Evolutionary conservation across 2,113 vertebrate genomes (phyloP).

Genomic region (Protobothrops flavoviridis): DNA sequence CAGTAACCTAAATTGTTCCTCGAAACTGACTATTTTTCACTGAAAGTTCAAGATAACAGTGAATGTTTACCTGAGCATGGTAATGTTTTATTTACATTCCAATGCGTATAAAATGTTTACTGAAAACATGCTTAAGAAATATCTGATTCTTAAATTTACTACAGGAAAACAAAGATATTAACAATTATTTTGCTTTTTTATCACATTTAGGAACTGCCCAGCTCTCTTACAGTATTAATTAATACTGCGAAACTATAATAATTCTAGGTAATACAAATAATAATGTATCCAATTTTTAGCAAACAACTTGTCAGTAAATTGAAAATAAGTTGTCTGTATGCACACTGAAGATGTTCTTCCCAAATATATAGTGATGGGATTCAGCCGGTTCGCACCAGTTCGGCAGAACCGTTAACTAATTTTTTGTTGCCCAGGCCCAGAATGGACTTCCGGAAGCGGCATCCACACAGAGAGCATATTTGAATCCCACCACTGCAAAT

Average conservation of each 20-base stretch:
- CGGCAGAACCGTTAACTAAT: too few species aligned
- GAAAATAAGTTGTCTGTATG: not conserved
- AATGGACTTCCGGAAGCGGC: too few species aligned
- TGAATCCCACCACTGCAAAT: not conserved
- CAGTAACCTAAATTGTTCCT: not conserved
- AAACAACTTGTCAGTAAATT: not conserved
- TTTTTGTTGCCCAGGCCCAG: too few species aligned
- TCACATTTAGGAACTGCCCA: not conserved
- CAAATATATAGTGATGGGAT: not conserved
- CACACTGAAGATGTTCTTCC: not conserved
- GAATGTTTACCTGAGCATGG: not conserved
- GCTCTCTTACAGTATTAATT: not conserved
- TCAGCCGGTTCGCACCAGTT: too few species aligned
- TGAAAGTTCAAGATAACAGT: not conserved
- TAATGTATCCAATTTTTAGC: not conserved
- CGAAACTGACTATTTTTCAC: not conserved
- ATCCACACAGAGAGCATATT: too few species aligned
- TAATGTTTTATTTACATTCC: not conserved
- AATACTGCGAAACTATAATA: not conserved
- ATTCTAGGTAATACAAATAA: not conserved
- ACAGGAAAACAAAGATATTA: not conserved
- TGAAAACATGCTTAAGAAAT: not conserved
- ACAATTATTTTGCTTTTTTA: not conserved
- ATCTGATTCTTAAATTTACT: not conserved
- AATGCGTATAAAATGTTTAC: rapidly evolving